Evolutionary conservation across 1,140 invertebrate species (phyloP), one percentile per base, ranked within the genome.

Genomic region (Ostrea edulis): DNA sequence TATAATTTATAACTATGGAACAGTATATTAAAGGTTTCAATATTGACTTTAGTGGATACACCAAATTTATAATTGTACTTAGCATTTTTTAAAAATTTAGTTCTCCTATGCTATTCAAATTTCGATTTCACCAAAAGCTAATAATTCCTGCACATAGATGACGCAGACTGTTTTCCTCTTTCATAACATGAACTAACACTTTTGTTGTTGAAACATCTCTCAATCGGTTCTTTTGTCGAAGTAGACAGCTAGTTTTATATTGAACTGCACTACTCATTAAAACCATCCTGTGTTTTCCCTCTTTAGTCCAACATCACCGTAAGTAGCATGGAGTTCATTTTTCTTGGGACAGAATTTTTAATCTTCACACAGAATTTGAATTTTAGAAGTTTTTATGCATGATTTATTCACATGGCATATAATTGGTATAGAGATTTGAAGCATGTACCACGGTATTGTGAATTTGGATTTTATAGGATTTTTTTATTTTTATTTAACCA

Each of bases 201-300:
- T 62, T 62, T 17, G 7, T 62, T 62, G 55, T 20, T 62, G 14
- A 62, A 62, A 17, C 14, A 62, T 62, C n/a, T n/a, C 17, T 62
- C 14, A 22, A 5, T 84, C n/a, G n/a, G n/a, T 58, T 25, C 20
- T 44, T 44, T 44, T 84, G 12, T 11, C 2, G 25, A 55, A 52
- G 53, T 11, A 11, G 14, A 68, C 51, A 62, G 22, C 55, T 85
- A 58, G 29, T 51, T 22, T n/a, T 22, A 83, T 53, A 53, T 22
- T 53, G 35, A 62, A 17, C 22, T 68, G 44, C n/a, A 85, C 68
- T 17, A 77, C 84, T 14, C 35, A 83, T 83, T 68, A 20, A 68
- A 52, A 84, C 53, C 53, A n/a, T 85, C 62, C 84, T 85, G 84
- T 68, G 68, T 85, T 85, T 71, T 85, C 35, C 58, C 52, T 35